Percentiles rank a stretch among this genome's conserved stretches.
phyloP scores from a whole-genome alignment of 1,140 invertebrate genomes.

The Paralvinella palmiformis region DNA sequence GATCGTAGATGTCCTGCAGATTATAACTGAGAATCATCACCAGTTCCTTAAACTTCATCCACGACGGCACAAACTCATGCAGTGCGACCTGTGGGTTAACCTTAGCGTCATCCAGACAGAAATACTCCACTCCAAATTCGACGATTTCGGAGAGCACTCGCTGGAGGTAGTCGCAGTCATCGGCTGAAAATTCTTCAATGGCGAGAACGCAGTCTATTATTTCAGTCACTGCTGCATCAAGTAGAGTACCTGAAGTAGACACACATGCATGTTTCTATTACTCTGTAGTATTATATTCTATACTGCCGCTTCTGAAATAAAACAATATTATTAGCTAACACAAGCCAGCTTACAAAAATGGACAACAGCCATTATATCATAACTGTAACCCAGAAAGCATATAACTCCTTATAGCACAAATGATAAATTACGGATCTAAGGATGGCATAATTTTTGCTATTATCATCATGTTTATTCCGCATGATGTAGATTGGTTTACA shows the following conservation, averaged over 20 bases:
- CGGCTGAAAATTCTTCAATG: slow-evolving; percentile 64
- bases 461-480: too few species aligned
- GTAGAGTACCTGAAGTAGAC: slow-evolving; percentile 51
- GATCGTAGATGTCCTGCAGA: slow-evolving; percentile 75
- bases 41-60: slow-evolving; percentile 77
- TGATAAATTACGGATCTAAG: too few species aligned
- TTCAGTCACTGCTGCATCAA: slow-evolving; percentile 60
- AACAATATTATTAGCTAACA: too few species aligned
- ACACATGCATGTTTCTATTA: too few species aligned
- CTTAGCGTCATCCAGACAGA: neutral
- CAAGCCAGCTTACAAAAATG: too few species aligned
- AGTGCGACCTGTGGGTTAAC: slow-evolving; percentile 7
- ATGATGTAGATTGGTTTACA: too few species aligned
- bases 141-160: slow-evolving; percentile 56
- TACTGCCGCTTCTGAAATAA: too few species aligned
- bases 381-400: too few species aligned
- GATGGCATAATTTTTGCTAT: too few species aligned
- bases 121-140: slow-evolving; percentile 1
- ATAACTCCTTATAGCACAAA: too few species aligned
- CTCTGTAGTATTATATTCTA: too few species aligned
- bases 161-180: slow-evolving; percentile 58
- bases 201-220: slow-evolving; percentile 56
- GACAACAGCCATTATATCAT: too few species aligned
- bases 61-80: slow-evolving; percentile 54
- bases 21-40: slow-evolving; percentile 73